Evolutionary conservation across 2,113 vertebrate genomes (phyloP).

Genomic region (Semicossyphus pulcher): DNA sequence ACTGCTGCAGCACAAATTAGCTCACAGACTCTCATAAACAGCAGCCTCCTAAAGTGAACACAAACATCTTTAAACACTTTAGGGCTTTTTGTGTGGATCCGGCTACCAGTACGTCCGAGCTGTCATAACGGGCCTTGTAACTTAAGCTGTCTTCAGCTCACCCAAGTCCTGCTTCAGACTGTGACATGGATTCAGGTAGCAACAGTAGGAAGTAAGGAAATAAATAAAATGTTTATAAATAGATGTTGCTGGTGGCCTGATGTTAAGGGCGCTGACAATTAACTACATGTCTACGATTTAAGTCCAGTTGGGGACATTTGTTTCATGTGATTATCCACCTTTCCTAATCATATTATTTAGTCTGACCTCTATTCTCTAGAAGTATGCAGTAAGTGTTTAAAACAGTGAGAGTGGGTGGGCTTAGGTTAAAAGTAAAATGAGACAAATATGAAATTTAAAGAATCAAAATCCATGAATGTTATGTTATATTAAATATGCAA

Average conservation of each 20-base stretch:
- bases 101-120: slow-evolving; percentile 57
- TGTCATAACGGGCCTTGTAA: slow-evolving; percentile 30
- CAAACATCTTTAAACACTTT: slow-evolving; percentile 77
- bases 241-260: not conserved
- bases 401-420: not conserved
- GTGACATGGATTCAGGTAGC: slow-evolving; percentile 2
- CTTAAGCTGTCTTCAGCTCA: slow-evolving; percentile 13
- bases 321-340: not conserved
- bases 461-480: too few species aligned
- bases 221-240: not conserved
- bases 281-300: not conserved
- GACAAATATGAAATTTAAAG: not conserved
- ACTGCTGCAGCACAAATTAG: slow-evolving; percentile 66
- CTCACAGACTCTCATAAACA: slow-evolving; percentile 67
- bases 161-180: slow-evolving; percentile 10
- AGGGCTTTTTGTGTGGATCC: slow-evolving; percentile 54
- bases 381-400: not conserved
- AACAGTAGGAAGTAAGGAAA: slow-evolving; percentile 13
- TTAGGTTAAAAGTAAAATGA: not conserved
- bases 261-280: not conserved
- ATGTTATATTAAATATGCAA: too few species aligned
- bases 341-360: not conserved
- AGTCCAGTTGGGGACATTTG: not conserved
- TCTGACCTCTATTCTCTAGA: not conserved
- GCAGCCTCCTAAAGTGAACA: slow-evolving; percentile 57